Base-by-base conservation (phyloP, 1,140 invertebrate genomes). In the Lordiphosa collinella region DNA sequence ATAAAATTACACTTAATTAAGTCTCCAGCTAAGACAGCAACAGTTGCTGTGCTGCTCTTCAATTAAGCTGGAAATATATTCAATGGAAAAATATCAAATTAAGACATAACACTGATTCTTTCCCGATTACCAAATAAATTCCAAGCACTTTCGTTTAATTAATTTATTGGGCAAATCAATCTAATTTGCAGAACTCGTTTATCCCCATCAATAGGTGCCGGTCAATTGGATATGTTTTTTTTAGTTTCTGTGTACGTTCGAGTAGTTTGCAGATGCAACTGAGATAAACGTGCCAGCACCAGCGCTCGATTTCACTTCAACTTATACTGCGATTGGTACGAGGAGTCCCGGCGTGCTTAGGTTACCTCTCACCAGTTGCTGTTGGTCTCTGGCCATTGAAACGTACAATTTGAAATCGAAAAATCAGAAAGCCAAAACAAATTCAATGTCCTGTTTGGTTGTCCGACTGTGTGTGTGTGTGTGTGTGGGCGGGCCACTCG, bases 361-460 rank as follows among this genome's bases (percentile, higher is more conserved):
- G 22, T 47, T 11, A 40, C 51, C 49, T n/a, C 29, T 58, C 37
- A 53, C 10, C 49, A 48, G 48, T 37, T 44, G 9, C 51, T 18
- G 14, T 35, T 35, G 12, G 4, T 52, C 10, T 10, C 46, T 36
- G 60, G 22, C 75, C 70, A 80, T 80, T 80, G 78, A 80, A 61
- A 80, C 78, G 78, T 65, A 74, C 71, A 76, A 80, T 84, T 80
- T 80, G 61, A 68, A 80, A 84, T 80, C 76, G 76, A 80, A 80
- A 80, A 80, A 80, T 80, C 76, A 80, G 41, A 82, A 82, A 80
- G 66, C 76, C 71, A 84, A 80, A 80, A 84, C 72, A 84, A 84
- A 80, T 84, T 80, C 76, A 80, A 84, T 80, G 76, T 84, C 78
- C 76, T 75, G 76, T 67, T 58, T 46, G 76, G 82, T 80, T 71